Conservation (phyloP, 1,140 invertebrate genomes). For the Dendrolimus kikuchii region DNA sequence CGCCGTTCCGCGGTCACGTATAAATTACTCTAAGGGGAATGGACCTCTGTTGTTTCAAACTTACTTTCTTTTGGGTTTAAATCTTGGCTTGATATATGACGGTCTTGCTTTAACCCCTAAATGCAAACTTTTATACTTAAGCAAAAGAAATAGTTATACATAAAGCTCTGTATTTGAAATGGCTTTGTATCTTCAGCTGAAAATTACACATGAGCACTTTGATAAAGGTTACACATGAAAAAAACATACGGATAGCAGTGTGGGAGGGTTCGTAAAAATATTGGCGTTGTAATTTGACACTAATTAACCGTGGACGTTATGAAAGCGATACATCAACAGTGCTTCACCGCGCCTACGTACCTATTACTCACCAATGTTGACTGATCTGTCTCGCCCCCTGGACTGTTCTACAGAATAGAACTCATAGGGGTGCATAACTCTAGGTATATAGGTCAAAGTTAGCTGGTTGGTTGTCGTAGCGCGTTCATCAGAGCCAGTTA, state of each 20-base stretch:
- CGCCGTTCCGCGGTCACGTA: slow-evolving; percentile 35
- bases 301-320: slow-evolving; percentile 53
- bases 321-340: slow-evolving; percentile 47
- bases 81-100: slow-evolving; percentile 56
- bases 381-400: slow-evolving; percentile 12
- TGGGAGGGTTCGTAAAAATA: slow-evolving; percentile 24
- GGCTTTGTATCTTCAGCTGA: no score
- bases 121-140: slow-evolving; percentile 8
- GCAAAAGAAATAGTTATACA: not conserved
- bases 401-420: slow-evolving; percentile 8
- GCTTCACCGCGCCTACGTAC: slow-evolving; percentile 30
- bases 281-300: slow-evolving; percentile 48
- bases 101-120: slow-evolving; percentile 26
- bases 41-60: slow-evolving; percentile 52
- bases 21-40: slow-evolving; percentile 42
- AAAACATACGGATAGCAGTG: not conserved
- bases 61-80: slow-evolving; percentile 55
- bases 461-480: slow-evolving; percentile 30
- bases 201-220: no score
- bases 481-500: slow-evolving; percentile 61
- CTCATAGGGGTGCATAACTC: slow-evolving; percentile 7
- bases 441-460: slow-evolving; percentile 17
- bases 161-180: no score
- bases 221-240: not conserved
- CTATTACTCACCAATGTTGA: slow-evolving; percentile 21